Conservation (phyloP, 2,113 vertebrate genomes). For the Coptodon bakossiorum region DNA sequence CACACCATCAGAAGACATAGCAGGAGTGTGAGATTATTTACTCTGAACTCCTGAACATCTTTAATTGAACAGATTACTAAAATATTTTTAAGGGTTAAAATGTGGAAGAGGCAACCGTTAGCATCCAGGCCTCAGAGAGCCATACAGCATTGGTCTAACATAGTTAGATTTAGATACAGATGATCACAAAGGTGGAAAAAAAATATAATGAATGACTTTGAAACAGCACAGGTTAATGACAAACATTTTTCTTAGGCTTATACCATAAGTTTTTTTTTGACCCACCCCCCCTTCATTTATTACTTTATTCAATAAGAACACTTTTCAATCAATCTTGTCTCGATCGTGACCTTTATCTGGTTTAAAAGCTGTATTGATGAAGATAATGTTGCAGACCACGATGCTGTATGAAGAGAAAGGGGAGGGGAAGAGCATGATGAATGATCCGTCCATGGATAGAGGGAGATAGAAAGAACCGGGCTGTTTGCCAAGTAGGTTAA, state of each 20-base stretch:
- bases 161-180: background rate
- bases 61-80: background rate
- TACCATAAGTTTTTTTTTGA: background rate
- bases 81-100: background rate
- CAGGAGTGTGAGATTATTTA: background rate
- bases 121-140: background rate
- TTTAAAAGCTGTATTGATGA: constrained; percentile 27
- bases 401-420: background rate
- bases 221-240: background rate
- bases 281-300: background rate
- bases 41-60: background rate
- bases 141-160: background rate
- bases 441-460: constrained; percentile 21
- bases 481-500: constrained; percentile 40
- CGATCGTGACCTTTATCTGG: constrained; percentile 7
- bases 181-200: background rate
- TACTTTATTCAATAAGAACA: background rate
- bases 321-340: background rate
- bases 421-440: constrained; percentile 18
- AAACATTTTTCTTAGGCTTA: background rate
- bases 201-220: background rate
- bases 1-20: background rate
- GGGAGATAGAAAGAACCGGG: constrained; percentile 9
- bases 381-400: background rate
- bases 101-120: background rate